These are phyloP conservation scores for Drosophila pallidifrons DNA, from an alignment of 1,140 invertebrate genomes.

Conservation along the genomic window DNA sequence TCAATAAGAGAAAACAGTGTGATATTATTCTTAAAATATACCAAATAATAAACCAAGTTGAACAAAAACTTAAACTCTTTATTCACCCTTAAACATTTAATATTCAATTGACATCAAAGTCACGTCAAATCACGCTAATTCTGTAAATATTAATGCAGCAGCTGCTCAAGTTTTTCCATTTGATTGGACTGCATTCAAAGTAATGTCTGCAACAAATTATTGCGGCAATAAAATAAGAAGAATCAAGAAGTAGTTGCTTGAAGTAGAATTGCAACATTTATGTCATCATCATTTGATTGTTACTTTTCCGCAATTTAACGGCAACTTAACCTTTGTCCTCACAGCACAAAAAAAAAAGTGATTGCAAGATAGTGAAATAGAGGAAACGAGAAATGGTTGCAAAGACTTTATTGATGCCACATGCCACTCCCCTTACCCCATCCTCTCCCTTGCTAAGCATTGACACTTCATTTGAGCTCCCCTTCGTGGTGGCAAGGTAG, in stretches of 20 bases:
- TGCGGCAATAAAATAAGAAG: not conserved
- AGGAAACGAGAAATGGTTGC: slow-evolving; percentile 5
- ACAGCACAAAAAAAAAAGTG: not conserved
- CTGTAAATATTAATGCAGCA: too few species aligned
- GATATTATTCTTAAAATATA: too few species aligned
- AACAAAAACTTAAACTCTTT: too few species aligned
- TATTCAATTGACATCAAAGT: too few species aligned
- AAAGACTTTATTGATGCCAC: slow-evolving; percentile 33
- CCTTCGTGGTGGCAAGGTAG: slow-evolving; percentile 13
- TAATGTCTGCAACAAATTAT: slow-evolving; percentile 41
- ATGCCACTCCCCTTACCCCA: not conserved
- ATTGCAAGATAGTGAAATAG: not conserved
- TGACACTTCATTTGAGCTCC: slow-evolving; percentile 31
- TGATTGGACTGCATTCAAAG: slow-evolving; percentile 13
- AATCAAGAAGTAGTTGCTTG: not conserved
- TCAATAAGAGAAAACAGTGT: too few species aligned
- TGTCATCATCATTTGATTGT: slow-evolving; percentile 33
- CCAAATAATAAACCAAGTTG: too few species aligned
- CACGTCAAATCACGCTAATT: too few species aligned
- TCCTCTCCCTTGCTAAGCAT: not conserved
- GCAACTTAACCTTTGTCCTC: slow-evolving; percentile 49
- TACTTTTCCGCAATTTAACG: slow-evolving; percentile 66
- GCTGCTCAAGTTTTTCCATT: slow-evolving; percentile 1
- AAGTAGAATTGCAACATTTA: slow-evolving; percentile 5
- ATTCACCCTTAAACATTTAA: too few species aligned